Conservation (phyloP, 2,888 invertebrate genomes). For the Kryphioiulus occultus region DNA sequence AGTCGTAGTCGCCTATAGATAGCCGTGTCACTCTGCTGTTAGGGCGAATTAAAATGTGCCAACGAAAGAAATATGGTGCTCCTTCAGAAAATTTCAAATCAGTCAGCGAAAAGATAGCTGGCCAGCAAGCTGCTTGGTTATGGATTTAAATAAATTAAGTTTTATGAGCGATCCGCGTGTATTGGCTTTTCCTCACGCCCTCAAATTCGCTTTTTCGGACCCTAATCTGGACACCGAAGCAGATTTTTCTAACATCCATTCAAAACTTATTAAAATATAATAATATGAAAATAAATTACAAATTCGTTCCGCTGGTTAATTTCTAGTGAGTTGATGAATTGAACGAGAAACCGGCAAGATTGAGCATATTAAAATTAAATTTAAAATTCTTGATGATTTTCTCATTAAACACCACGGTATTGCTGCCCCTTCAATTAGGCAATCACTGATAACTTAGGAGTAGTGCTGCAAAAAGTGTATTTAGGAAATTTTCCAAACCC, state of each 20-base stretch:
- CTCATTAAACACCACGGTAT: background rate
- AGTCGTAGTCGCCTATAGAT: slow-evolving; percentile 41
- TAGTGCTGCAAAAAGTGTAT: background rate
- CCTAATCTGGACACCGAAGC: background rate
- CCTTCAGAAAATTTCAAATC: slow-evolving; percentile 14
- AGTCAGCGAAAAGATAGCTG: slow-evolving; percentile 20
- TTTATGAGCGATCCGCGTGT: slow-evolving; percentile 41
- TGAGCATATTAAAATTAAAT: too few relatives aligned
- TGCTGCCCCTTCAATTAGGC: background rate
- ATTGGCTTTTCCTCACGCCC: background rate
- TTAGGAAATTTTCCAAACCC: too few relatives aligned
- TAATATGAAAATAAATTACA: too few relatives aligned
- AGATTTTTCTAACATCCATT: too few relatives aligned
- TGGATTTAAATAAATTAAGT: slow-evolving; percentile 46
- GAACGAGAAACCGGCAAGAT: too few relatives aligned
- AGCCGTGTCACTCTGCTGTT: slow-evolving; percentile 29
- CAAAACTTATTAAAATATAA: too few relatives aligned
- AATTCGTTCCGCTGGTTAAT: too few relatives aligned
- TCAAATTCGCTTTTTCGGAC: background rate
- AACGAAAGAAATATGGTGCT: slow-evolving; percentile 4
- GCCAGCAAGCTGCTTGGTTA: slow-evolving; percentile 27
- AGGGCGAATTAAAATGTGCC: slow-evolving; percentile 25
- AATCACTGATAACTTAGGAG: background rate
- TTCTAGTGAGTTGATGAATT: too few relatives aligned
- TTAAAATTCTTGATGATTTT: too few relatives aligned